Conservation (phyloP, 2,797 vertebrate genomes). For the Furcifer pardalis region DNA sequence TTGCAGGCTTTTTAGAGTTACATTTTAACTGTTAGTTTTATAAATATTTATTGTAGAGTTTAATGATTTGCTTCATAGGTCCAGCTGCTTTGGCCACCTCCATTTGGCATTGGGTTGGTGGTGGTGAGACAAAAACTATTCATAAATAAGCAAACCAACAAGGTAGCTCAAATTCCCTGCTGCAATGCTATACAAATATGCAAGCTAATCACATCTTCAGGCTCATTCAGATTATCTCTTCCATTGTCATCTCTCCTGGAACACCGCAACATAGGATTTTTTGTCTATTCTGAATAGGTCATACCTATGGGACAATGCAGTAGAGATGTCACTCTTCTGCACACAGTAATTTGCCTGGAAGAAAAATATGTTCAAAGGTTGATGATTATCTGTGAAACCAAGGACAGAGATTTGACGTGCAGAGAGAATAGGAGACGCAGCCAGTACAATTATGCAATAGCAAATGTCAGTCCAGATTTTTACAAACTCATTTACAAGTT, state of each 20-base stretch:
- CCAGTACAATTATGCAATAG: slow-evolving; percentile 51
- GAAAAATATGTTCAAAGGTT: slow-evolving; percentile 12
- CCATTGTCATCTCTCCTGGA: neutral
- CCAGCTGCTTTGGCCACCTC: neutral
- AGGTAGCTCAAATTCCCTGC: neutral
- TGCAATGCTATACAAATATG: neutral
- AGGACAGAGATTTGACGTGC: slow-evolving; percentile 58
- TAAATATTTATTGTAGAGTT: neutral
- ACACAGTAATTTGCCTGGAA: slow-evolving; percentile 16
- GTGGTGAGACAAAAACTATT: neutral
- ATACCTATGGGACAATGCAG: neutral
- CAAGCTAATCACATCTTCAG: neutral
- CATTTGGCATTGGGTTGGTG: neutral
- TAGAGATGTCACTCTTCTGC: slow-evolving; percentile 1
- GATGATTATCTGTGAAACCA: slow-evolving; percentile 36
- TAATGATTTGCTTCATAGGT: neutral
- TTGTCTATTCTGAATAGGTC: slow-evolving; percentile 4
- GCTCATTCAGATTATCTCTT: slow-evolving; percentile 9
- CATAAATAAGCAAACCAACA: neutral
- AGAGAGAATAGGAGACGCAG: slow-evolving; percentile 56
- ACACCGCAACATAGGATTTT: neutral
- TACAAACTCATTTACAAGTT: slow-evolving; percentile 48
- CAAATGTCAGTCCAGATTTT: slow-evolving; percentile 65
- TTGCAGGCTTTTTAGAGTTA: neutral
- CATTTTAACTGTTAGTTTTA: neutral